Evolutionary conservation across 2,113 vertebrate genomes (phyloP).

Genomic region (Mus spicilegus): DNA sequence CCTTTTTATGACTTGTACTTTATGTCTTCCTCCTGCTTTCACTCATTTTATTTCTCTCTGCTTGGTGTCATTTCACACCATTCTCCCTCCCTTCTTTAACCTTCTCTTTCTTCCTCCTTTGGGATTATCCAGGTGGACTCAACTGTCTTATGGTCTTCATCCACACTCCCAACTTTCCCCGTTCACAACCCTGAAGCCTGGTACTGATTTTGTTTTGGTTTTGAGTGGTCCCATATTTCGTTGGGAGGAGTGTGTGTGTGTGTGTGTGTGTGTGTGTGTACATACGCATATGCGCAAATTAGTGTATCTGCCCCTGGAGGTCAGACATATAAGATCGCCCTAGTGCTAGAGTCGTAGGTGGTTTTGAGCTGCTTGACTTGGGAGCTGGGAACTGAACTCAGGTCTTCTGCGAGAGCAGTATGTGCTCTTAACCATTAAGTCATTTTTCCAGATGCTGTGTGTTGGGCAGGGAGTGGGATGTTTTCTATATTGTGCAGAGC

Average conservation of each 20-base stretch:
- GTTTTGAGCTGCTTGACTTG: neutral
- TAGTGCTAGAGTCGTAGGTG: neutral
- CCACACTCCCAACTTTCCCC: neutral
- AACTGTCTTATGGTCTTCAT: neutral
- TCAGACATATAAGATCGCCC: neutral
- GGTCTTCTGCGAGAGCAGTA: neutral
- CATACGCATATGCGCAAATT: fast-evolving
- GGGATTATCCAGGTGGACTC: neutral
- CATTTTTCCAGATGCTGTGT: neutral
- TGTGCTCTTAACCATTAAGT: neutral
- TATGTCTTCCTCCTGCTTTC: neutral
- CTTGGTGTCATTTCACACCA: neutral
- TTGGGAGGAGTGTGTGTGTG: neutral
- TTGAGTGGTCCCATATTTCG: neutral
- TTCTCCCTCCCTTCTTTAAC: fast-evolving
- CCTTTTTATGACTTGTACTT: neutral
- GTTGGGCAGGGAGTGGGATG: no score
- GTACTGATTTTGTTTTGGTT: neutral
- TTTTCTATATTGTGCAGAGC: fast-evolving
- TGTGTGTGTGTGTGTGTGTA: neutral
- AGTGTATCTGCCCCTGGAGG: neutral
- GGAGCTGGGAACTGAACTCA: neutral
- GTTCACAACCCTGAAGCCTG: neutral
- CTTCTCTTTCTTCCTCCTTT: neutral
- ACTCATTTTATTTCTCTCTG: neutral